Percentiles rank a stretch among this genome's conserved stretches.
Evolutionary conservation across 2,113 vertebrate genomes (phyloP).

Genomic region (Hyaena hyaena): DNA sequence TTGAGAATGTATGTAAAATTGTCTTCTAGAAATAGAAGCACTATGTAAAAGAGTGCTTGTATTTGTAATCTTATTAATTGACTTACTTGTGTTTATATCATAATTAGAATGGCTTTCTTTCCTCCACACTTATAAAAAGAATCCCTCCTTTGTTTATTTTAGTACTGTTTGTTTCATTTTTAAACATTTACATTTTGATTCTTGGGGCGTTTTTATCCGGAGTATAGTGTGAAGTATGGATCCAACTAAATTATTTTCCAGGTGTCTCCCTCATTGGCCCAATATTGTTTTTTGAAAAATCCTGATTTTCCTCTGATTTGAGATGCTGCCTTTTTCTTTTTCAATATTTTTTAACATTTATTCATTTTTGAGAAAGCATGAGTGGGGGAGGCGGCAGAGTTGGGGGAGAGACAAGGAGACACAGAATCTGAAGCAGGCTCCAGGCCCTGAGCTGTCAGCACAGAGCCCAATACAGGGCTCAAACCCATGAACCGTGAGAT

Average conservation of each 20-base stretch:
- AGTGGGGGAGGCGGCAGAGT: no score
- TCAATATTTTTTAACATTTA: no score
- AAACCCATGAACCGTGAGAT: no score
- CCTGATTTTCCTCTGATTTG: background rate
- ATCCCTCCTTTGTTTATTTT: background rate
- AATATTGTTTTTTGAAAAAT: background rate
- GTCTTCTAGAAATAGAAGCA: background rate
- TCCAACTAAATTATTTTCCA: background rate
- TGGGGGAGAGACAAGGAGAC: no score
- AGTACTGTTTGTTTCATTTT: conserved; percentile 21
- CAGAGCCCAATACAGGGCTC: no score
- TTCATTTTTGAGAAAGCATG: no score
- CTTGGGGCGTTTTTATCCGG: background rate
- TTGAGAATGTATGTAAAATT: background rate
- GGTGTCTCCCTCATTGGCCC: background rate
- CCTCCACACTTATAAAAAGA: background rate
- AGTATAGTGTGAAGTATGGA: background rate
- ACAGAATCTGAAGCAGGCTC: no score
- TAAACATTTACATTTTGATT: background rate
- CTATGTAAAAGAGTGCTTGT: background rate
- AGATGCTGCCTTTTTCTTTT: background rate
- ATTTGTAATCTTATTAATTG: background rate
- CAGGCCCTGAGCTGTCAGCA: no score
- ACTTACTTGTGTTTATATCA: background rate
- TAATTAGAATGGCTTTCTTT: background rate